Base-by-base conservation (phyloP, 2,797 vertebrate species). In the Spea hammondii region DNA sequence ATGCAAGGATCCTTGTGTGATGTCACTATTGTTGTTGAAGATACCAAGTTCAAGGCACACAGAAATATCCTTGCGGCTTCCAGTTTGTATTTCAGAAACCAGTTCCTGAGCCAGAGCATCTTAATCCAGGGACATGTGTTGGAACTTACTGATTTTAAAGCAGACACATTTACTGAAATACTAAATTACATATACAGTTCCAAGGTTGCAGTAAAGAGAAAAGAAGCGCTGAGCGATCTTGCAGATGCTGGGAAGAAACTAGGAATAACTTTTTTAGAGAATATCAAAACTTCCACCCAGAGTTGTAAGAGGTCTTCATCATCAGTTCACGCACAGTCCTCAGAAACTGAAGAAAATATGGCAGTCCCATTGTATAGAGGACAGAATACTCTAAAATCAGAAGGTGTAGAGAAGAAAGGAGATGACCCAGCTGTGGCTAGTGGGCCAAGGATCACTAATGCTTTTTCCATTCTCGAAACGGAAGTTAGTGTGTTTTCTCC, bases 161-260 rank as follows among this genome's bases (percentile, higher is more conserved):
- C 98, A 4, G 98, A 99, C 80, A 96, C 98, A 82, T 99, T 99
- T 77, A 96, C 96, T 72, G 95, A 93, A 83, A 96, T 99, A 84
- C 94, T 99, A 77, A 97, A 99, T 90, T 98, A 98, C 53, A 98
- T 99, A 86, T 99, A 99, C 88, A 95, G 93, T 86, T 97, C 97
- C 76, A 98, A 95, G 17, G 93, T 99, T 45, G 92, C 92, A 1
- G 91, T 92, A 64, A 89, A 89, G 82, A 90, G 89, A 76, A 88
- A 91, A 76, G 96, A 97, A 82, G 94, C 94, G 74, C 94, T 92
- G 74, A 89, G 87, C 0, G 92, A 94, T 66, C 91, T 99, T 14
- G 92, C 94, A 79, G 95, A 95, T 83, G 97, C 97, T 47, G 98
- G 96, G 6, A 98, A 95, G 87, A 95, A 92, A 89, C 90, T 99